Base-by-base conservation (phyloP, 2,888 invertebrate genomes). In the Oscheius sp. region DNA sequence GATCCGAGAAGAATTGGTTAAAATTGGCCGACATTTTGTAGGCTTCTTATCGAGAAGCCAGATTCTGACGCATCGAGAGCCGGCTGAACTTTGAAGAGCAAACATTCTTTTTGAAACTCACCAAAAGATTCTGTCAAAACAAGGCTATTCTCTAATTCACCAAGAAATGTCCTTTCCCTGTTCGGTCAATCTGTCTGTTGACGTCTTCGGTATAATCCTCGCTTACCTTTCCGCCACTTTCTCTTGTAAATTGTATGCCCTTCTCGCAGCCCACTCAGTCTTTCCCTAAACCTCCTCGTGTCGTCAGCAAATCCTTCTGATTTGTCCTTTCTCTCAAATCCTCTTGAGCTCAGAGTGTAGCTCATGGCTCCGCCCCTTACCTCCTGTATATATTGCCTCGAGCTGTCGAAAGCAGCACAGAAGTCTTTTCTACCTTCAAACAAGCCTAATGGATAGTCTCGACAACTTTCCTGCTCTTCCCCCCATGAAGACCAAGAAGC, bases 251-350 rank as follows among this genome's bases (percentile, higher is more conserved):
- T 60, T 33, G 9, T 35, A n/a, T 60, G 37, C 42, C 60, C 42
- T 60, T 60, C 35, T 33, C 21, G 5, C 53, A 57, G 57, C 57
- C 37, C 63, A n/a, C 48, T 63, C 21, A 63, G 47, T 21, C 32
- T 63, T 32, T 29, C 63, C 32, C 11, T 29, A n/a, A 63, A 58
- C 33, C 33, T 32, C 29, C 29, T 48, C 21, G n/a, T 63, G 48
- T 63, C 63, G 48, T 47, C 63, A 47, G 48, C 63, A 63, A 63
- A 63, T 63, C 63, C 63, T 63, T 42, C 42, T 42, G 42, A 42
- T 42, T 42, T 42, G 42, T 42, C 47, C 47, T 48, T 48, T 63
- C 21, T 48, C 48, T 47, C 48, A 33, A 48, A 63, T 63, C n/a
- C 63, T 29, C 11, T 21, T 21, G 21, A 21, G 21, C 21, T 53